These are phyloP conservation scores for Timema podura DNA, from an alignment of 2,888 invertebrate species.

Conservation along the genomic window DNA sequence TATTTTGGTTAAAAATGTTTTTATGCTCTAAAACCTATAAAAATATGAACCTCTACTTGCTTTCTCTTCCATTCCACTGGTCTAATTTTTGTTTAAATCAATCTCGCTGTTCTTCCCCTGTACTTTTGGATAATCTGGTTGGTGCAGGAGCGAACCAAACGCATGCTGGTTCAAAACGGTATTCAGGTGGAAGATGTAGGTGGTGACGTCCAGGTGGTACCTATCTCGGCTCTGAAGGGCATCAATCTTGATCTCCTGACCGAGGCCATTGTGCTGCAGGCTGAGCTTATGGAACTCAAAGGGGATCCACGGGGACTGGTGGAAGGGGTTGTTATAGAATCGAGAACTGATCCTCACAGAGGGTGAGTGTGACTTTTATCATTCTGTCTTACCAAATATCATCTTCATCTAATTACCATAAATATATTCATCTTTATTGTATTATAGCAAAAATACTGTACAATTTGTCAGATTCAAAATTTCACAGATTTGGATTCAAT, in stretches of 20 bases:
- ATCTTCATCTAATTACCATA: too few relatives aligned
- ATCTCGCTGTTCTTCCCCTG: too few relatives aligned
- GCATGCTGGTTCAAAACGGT: constrained; percentile 70
- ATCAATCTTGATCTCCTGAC: constrained; percentile 72
- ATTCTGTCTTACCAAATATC: not conserved
- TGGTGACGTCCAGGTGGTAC: constrained; percentile 87
- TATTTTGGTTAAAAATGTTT: too few relatives aligned
- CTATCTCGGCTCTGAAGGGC: constrained; percentile 85
- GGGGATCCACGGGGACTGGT: constrained; percentile 79
- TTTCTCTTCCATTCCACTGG: too few relatives aligned
- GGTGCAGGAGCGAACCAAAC: constrained; percentile 66
- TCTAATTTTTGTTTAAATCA: too few relatives aligned
- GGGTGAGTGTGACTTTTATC: constrained; percentile 49
- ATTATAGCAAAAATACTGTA: too few relatives aligned
- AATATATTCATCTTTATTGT: too few relatives aligned
- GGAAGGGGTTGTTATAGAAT: constrained; percentile 89
- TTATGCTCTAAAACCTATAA: too few relatives aligned
- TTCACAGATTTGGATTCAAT: not conserved
- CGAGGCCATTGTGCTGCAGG: constrained; percentile 78
- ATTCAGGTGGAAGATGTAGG: constrained; percentile 82
- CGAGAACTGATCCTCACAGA: constrained; percentile 62
- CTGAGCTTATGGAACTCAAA: constrained; percentile 81
- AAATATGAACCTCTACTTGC: too few relatives aligned
- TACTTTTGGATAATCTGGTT: not conserved
- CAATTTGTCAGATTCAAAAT: too few relatives aligned